phyloP scores from a whole-genome alignment of 2,888 invertebrate genomes.

The Frankliniella intonsa region DNA sequence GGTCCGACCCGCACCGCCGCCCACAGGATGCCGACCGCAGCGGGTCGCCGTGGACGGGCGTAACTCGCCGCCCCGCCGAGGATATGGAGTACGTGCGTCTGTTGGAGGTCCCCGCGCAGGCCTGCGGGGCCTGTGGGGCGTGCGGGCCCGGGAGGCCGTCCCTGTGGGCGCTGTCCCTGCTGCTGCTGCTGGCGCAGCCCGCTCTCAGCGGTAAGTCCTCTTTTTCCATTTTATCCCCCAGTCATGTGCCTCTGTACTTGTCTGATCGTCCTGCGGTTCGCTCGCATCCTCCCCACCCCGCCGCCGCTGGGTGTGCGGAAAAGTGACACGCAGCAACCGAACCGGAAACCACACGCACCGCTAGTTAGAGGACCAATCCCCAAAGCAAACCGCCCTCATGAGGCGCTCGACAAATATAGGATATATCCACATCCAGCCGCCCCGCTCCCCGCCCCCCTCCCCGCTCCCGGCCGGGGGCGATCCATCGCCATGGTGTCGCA shows the following conservation, averaged over 20 bases:
- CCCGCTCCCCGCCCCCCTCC: too few species aligned
- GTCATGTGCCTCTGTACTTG: too few species aligned
- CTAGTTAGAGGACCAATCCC: too few species aligned
- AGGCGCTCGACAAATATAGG: not conserved
- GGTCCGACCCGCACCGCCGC: not conserved
- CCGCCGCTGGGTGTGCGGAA: too few species aligned
- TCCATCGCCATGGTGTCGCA: not conserved
- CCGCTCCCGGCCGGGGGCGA: too few species aligned
- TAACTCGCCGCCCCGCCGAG: not conserved
- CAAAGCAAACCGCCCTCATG: not conserved
- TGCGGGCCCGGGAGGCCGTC: not conserved
- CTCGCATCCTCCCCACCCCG: too few species aligned
- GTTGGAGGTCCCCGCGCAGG: not conserved
- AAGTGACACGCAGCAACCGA: too few species aligned
- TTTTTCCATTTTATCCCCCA: too few species aligned
- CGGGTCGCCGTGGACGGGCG: too few species aligned
- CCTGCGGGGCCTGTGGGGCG: not conserved
- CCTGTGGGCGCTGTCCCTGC: not conserved
- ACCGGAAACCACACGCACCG: too few species aligned
- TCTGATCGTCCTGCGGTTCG: too few species aligned
- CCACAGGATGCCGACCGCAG: not conserved
- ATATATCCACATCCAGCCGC: not conserved
- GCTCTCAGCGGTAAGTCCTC: constrained; percentile 13
- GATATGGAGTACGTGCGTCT: not conserved
- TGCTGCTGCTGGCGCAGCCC: constrained; percentile 12